Evolutionary conservation across 1,140 invertebrate species (phyloP), one percentile per base, ranked within the genome.

Genomic region (Brachionus koreanus): DNA sequence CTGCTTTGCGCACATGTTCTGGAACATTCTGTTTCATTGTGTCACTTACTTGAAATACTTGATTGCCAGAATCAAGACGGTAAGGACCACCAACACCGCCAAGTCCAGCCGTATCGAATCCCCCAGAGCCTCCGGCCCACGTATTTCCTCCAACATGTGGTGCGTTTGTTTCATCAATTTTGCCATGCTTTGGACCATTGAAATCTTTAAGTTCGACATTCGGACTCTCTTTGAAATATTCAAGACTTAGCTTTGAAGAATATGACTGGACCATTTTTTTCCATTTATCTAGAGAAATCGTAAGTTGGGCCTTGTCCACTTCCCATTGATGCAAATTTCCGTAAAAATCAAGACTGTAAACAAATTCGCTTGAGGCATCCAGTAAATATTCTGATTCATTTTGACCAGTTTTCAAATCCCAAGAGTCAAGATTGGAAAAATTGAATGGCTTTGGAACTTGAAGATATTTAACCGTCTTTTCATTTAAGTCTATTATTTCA

Each of bases 71-170:
- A 88, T 98, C 96, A 7, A 98, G 89, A 29, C 89, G 84, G 83
- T 88, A 89, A 19, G 87, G 88, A 49, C 88, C 87, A 23, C 88
- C 88, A 79, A 88, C 84, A 10, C 88, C 88, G 33, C 87, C 88
- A 0, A 89, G 83, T 29, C 96, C 96, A n/a, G 95, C 95, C 1
- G 95, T 98, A 86, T 95, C 94, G 77, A 94, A 90, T 84, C 91
- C 89, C 65, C 88, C 96, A 49, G 93, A 95, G 39, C 96, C 96
- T 7, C 96, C 95, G 46, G 95, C 95, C 95, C 96, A 98, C 0
- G 93, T 96, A 85, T 96, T 97, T 4, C 96, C 96, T 75, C 96
- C 96, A 77, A 97, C 94, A 89, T 98, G 96, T 0, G 95, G 95
- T 63, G 93, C 91, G 85, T 94, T 93, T 7, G 93, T 92, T 0